phyloP scores from a whole-genome alignment of 2,113 vertebrate species.

The Hucho hucho region DNA sequence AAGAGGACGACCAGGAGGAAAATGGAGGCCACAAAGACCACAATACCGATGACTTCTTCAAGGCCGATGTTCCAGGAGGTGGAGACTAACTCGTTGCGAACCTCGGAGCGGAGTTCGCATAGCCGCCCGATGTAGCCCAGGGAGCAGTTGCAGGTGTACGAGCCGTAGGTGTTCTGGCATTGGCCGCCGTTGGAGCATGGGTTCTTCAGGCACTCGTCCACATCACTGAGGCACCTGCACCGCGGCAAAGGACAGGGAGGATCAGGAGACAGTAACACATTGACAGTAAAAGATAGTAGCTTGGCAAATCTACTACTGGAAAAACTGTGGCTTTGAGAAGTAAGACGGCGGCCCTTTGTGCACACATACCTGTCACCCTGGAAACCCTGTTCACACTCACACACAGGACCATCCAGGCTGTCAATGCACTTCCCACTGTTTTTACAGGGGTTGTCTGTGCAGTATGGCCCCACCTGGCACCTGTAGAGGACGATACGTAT shows the following conservation, averaged over 20 bases:
- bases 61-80: constrained; percentile 96
- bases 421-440: constrained; percentile 96
- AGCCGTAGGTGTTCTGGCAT: constrained; percentile 92
- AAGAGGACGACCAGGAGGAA: constrained; percentile 87
- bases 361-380: constrained; percentile 86
- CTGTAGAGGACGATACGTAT: constrained; percentile 58
- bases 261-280: too few relatives aligned
- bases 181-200: constrained; percentile 87
- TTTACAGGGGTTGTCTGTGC: constrained; percentile 94
- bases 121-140: constrained; percentile 79
- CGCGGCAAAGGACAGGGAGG: neutral
- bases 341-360: neutral
- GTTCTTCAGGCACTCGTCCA: constrained; percentile 87
- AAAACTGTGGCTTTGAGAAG: neutral
- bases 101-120: constrained; percentile 79
- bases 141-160: constrained; percentile 92
- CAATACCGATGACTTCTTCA: constrained; percentile 92
- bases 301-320: neutral
- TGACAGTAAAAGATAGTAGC: neutral
- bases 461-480: constrained; percentile 95
- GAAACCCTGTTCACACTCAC: constrained; percentile 92
- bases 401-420: constrained; percentile 95
- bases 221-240: constrained; percentile 85
- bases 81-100: constrained; percentile 83
- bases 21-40: constrained; percentile 84